phyloP scores from a whole-genome alignment of 2,888 invertebrate species.

The Apamea monoglypha region DNA sequence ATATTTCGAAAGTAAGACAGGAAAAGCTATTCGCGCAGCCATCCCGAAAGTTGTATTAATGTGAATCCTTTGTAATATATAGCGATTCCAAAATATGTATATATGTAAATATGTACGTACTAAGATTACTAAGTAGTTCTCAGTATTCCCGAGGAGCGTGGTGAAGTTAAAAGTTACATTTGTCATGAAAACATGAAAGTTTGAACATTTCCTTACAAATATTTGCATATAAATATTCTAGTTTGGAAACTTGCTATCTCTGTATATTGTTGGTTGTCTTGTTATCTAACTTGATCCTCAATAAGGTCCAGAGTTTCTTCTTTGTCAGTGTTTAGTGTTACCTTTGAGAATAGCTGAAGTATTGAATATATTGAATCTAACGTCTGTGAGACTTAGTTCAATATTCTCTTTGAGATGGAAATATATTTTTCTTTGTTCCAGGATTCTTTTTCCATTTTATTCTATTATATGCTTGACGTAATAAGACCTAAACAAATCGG shows the following conservation, averaged over 20 bases:
- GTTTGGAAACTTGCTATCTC: slow-evolving; percentile 54
- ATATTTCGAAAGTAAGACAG: slow-evolving; percentile 11
- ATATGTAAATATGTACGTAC: not conserved
- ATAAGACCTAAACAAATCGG: not conserved
- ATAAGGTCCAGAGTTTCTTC: slow-evolving; percentile 26
- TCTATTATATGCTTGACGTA: not conserved
- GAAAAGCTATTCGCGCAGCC: slow-evolving; percentile 17
- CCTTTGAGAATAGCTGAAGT: slow-evolving; percentile 12
- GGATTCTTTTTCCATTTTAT: slow-evolving; percentile 12
- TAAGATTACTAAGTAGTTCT: slow-evolving; percentile 18
- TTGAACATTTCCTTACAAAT: slow-evolving; percentile 56
- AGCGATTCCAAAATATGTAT: slow-evolving; percentile 1
- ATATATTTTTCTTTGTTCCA: slow-evolving; percentile 9
- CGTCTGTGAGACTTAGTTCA: slow-evolving; percentile 7
- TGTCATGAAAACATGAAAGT: slow-evolving; percentile 52
- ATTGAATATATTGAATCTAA: slow-evolving; percentile 38
- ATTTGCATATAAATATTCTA: slow-evolving; percentile 70
- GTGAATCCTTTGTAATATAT: slow-evolving; percentile 23
- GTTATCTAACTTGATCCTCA: slow-evolving; percentile 44
- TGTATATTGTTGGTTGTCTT: slow-evolving; percentile 36
- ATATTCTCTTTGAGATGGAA: slow-evolving; percentile 29
- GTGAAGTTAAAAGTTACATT: slow-evolving; percentile 57
- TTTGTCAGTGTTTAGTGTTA: slow-evolving; percentile 16
- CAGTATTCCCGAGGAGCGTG: slow-evolving; percentile 22
- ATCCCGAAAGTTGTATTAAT: slow-evolving; percentile 41